Base-by-base conservation (phyloP, 2,113 vertebrate species). In the Puma concolor region DNA sequence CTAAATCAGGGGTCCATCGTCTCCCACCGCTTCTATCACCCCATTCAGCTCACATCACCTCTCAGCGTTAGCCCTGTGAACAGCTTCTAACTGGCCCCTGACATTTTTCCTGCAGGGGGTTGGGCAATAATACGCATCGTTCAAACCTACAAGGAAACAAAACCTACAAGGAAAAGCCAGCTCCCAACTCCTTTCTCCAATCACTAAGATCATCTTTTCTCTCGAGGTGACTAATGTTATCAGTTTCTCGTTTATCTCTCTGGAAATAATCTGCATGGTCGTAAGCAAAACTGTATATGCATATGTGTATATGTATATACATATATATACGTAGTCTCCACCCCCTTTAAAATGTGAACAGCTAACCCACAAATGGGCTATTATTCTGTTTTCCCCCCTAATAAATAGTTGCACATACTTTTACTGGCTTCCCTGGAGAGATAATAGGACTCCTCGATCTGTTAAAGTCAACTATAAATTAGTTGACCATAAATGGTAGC, bases 51-150 rank as follows among this genome's bases (percentile, higher is more conserved):
- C 84, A 2, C n/a, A 2, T 17, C 31, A 1, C 29, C 4, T 15
- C 79, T 36, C 14, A 25, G 1, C 15, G 0, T 12, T 0, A 16
- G 19, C 31, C 41, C 25, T 31, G 13, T 4, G 2, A 19, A 44
- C n/a, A 44, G 76, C 64, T 60, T 36, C 52, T 12, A 3, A 3
- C 23, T 4, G 1, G 1, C 9, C n/a, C n/a, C 76, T 2, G 3
- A 4, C 16, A 5, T 27, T 19, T 23, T 12, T 9, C 36, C 33
- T 33, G 21, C 63, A 13, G 14, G 54, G 16, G 44, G 29, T 54
- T 1, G 7, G 14, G 25, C 23, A 64, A 4, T 11, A 9, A 36
- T n/a, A 33, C 1, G 0, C 19, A 0, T 29, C 14, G 50, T 31
- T 69, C 88, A 63, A 76, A 91, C 67, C n/a, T n/a, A n/a, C n/a